Conservation (phyloP, 1,140 invertebrate species). For the Bombus cullumanus region DNA sequence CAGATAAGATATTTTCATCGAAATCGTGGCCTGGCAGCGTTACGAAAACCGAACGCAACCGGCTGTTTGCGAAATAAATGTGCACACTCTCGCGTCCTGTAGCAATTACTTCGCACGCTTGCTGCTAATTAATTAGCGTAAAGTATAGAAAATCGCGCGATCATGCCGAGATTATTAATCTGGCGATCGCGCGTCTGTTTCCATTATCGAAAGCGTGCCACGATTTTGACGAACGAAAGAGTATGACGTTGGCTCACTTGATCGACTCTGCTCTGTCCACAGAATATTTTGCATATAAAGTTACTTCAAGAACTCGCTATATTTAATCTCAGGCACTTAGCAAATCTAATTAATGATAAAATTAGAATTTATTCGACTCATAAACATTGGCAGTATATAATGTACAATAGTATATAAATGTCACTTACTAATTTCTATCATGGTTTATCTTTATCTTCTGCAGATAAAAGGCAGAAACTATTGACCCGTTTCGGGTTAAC, state of each 20-base stretch:
- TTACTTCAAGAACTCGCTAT: background rate
- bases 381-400: background rate
- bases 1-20: constrained; percentile 34
- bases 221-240: constrained; percentile 19
- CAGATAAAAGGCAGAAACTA: background rate
- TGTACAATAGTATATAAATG: background rate
- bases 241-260: background rate
- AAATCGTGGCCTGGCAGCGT: background rate
- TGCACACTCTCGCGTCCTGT: background rate
- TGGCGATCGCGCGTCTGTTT: background rate
- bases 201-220: background rate
- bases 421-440: background rate
- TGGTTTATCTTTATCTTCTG: background rate
- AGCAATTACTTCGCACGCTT: constrained; percentile 3
- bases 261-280: background rate
- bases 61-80: background rate
- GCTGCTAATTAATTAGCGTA: constrained; percentile 10
- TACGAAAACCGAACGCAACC: background rate
- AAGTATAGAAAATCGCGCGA: background rate
- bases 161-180: background rate
- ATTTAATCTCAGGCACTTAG: background rate
- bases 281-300: background rate
- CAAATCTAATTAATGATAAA: background rate
- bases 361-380: background rate
- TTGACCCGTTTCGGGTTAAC: background rate